Evolutionary conservation across 2,888 invertebrate species (phyloP), one percentile per base, ranked within the genome.

Genomic region (Sphaeridia pumilis): DNA sequence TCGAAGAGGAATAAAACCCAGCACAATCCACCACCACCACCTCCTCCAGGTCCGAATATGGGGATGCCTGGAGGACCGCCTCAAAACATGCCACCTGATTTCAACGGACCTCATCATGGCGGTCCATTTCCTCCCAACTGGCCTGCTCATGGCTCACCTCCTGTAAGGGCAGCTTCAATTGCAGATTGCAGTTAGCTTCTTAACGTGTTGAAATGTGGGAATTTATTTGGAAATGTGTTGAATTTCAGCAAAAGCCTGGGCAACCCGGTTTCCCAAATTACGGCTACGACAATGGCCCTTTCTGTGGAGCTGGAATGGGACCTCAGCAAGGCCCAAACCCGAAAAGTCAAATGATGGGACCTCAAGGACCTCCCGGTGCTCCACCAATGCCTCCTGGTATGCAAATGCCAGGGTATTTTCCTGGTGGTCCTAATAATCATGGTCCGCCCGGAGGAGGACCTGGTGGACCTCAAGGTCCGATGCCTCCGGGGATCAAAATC

Each of bases 401-500:
- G n/a, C 50, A 50, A 20, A 55, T 58, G 1, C 56, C 53, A 35
- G 62, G 60, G 21, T 50, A 38, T 17, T 57, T 57, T 48, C 60
- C 63, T 3, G 59, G 63, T 34, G 56, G 48, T 17, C 46, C 46
- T n/a, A 49, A 44, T 45, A n/a, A n/a, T n/a, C 27, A 56, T 42
- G 54, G 54, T 38, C 52, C 47, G 7, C 54, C 54, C 10, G 52
- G 52, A 34, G 31, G 36, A 17, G n/a, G n/a, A n/a, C n/a, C n/a
- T n/a, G 47, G 42, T 43, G 55, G 55, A 17, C 55, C 57, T 10
- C 55, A 49, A 17, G 56, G 56, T 10, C 57, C 56, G 4, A 49
- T 58, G 35, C 52, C 55, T 49, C 60, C 71, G 76, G 80, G 84
- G 64, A 87, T 89, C 44, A 89, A 92, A 78, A 86, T 92, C 68